These are phyloP conservation scores for Tanypteryx hageni DNA, from an alignment of 2,888 invertebrate genomes.

Conservation along the genomic window DNA sequence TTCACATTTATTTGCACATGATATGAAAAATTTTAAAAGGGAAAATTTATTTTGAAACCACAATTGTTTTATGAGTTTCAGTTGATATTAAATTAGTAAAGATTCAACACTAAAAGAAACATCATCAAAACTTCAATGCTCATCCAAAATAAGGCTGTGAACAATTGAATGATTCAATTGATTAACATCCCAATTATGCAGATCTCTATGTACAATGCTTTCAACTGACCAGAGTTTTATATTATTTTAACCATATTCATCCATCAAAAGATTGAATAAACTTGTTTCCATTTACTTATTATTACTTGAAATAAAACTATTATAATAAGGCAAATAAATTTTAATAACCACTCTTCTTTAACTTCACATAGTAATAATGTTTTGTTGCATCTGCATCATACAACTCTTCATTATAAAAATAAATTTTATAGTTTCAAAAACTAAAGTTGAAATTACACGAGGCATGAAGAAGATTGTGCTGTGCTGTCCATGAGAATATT, in stretches of 20 bases:
- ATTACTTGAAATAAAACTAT: background rate
- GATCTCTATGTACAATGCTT: too few relatives aligned
- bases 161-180: too few relatives aligned
- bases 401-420: slow-evolving; percentile 51
- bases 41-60: too few relatives aligned
- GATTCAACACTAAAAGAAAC: too few relatives aligned
- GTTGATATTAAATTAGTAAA: too few relatives aligned
- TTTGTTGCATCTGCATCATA: slow-evolving; percentile 15
- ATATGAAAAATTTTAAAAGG: too few relatives aligned
- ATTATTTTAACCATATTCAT: background rate
- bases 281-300: background rate
- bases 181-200: too few relatives aligned
- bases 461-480: slow-evolving; percentile 37
- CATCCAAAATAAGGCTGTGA: too few relatives aligned
- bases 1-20: too few relatives aligned
- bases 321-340: background rate
- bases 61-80: too few relatives aligned
- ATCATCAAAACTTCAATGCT: too few relatives aligned
- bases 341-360: background rate
- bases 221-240: background rate
- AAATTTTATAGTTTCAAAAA: slow-evolving; percentile 19
- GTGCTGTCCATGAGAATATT: background rate
- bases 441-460: slow-evolving; percentile 32
- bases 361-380: slow-evolving; percentile 7
- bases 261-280: background rate